Conservation (phyloP, 2,113 vertebrate genomes). For the Taxidea taxus region DNA sequence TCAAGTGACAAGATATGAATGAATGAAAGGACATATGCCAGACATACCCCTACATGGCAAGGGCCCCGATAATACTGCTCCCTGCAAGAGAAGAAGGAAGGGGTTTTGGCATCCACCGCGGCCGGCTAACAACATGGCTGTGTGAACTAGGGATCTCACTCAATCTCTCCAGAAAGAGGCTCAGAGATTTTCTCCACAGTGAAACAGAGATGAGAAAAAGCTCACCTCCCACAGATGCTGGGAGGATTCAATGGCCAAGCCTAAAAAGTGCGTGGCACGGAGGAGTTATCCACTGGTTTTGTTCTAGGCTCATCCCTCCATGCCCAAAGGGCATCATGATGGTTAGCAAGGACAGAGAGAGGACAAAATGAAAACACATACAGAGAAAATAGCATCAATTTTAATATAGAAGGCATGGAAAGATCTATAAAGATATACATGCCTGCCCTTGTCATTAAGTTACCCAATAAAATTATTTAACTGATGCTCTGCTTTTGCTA, state of each 20-base stretch:
- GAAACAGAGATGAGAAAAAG: background rate
- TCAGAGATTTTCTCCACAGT: background rate
- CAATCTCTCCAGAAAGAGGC: background rate
- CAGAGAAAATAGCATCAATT: too few relatives aligned
- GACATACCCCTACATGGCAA: fast-evolving
- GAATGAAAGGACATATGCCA: background rate
- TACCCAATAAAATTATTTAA: too few relatives aligned
- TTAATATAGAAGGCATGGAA: background rate
- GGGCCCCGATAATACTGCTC: fast-evolving
- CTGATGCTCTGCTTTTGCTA: background rate
- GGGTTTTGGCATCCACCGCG: background rate
- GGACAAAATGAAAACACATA: background rate
- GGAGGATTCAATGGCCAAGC: background rate
- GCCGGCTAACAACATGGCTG: background rate
- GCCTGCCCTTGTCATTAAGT: background rate
- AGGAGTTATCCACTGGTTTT: fast-evolving
- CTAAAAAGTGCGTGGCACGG: background rate
- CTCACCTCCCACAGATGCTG: background rate
- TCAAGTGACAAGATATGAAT: background rate
- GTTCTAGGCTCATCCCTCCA: background rate
- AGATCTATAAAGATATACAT: fast-evolving
- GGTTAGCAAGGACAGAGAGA: background rate
- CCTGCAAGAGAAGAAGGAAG: background rate
- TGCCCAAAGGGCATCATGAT: background rate
- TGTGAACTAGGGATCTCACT: background rate